Evolutionary conservation across 2,797 vertebrate genomes (phyloP), one percentile per base, ranked within the genome.

Genomic region (Vespertilio murinus): DNA sequence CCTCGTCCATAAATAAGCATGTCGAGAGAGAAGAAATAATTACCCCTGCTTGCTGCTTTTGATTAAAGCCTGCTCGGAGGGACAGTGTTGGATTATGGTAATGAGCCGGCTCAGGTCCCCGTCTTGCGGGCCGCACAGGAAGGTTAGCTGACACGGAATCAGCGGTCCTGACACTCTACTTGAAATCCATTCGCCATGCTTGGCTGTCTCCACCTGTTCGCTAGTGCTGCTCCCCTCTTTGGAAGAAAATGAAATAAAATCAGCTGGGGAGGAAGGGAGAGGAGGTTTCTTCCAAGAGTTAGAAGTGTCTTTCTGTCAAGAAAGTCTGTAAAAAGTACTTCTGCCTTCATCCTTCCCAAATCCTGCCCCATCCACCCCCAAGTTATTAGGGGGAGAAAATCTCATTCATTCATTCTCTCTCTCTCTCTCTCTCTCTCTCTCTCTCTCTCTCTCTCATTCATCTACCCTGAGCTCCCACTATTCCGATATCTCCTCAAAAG

Each of bases 61-160:
- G 99, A 99, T 99, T 98, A 99, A 98, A 98, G 99, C 99, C 99
- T n/a, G n/a, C n/a, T 99, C 98, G 25, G 98, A 99, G 99, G 98
- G 98, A 99, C 98, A 98, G 98, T 98, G 98, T 97, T 98, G 98
- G 99, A 99, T 99, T 99, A 99, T 99, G 99, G 93, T 99, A 99
- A 99, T 99, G 99, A 99, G 98, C 96, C 98, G 98, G 98, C 99
- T 98, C 97, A 98, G 98, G 98, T 98, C 98, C 98, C 98, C 97
- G n/a, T 98, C 98, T 98, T 98, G 98, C 98, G 98, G 98, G 96
- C 98, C 96, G 95, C 97, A 98, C 98, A 98, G 98, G 98, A 99
- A 98, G 98, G 98, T 98, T 98, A 98, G 98, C 98, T 98, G 98
- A 98, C 98, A 97, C 45, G 96, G 98, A 98, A 98, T 98, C 98